A percentile compares a stretch with the other conserved stretches of the same genome.
Evolutionary conservation across 2,888 invertebrate species (phyloP).

Genomic region (Erannis defoliaria): DNA sequence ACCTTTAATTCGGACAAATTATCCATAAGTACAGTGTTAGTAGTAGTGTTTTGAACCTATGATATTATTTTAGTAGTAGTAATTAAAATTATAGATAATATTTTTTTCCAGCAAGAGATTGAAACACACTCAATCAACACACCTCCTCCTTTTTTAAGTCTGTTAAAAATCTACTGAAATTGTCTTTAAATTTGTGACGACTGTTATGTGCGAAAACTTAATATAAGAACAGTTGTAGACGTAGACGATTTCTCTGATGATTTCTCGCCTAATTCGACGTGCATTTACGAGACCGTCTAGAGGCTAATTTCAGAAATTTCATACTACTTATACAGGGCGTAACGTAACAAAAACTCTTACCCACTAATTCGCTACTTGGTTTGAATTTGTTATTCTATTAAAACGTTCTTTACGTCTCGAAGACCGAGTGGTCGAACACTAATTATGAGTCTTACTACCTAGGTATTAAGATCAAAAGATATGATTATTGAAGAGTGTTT

Average conservation of each 20-base stretch:
- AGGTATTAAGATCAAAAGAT: slow-evolving; percentile 1
- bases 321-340: slow-evolving; percentile 1
- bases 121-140: too few relatives aligned
- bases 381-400: background rate
- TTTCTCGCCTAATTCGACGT: slow-evolving; percentile 10
- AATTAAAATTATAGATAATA: too few relatives aligned
- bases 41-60: too few relatives aligned
- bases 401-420: background rate
- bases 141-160: too few relatives aligned
- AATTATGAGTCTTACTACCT: slow-evolving; percentile 1
- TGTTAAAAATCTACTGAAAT: too few relatives aligned
- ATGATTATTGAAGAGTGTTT: background rate
- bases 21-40: too few relatives aligned
- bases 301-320: slow-evolving; percentile 6
- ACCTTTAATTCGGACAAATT: too few relatives aligned
- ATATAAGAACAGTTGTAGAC: background rate
- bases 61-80: too few relatives aligned
- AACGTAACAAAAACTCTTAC: background rate
- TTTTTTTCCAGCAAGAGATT: too few relatives aligned
- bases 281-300: background rate
- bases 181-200: background rate
- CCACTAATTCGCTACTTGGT: too few relatives aligned
- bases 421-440: slow-evolving; percentile 1
- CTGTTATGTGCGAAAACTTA: background rate
- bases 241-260: background rate